Percentiles rank a stretch among this genome's conserved stretches.
Conservation (phyloP, 2,888 invertebrate genomes). For the Sesia bembeciformis region DNA sequence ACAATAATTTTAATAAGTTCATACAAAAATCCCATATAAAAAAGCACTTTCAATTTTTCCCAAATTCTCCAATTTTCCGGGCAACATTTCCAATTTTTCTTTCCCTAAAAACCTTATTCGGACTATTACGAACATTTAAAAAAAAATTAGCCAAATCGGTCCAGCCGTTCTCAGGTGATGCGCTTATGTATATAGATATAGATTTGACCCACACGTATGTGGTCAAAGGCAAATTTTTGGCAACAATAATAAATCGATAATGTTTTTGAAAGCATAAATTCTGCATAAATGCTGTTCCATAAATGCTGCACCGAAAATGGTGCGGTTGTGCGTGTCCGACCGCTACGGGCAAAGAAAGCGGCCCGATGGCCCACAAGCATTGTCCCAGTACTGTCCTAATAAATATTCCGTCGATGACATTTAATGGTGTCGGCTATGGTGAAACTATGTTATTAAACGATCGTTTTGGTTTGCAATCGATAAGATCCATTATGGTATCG, state of each 20-base stretch:
- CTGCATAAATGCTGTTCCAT: neutral
- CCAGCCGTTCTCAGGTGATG: too few species aligned
- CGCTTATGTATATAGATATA: too few species aligned
- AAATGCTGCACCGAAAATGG: conserved; percentile 16
- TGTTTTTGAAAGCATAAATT: neutral
- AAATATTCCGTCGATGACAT: conserved; percentile 14
- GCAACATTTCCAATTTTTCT: too few species aligned
- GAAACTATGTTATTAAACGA: conserved; percentile 9
- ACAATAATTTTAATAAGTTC: too few species aligned
- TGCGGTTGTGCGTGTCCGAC: conserved; percentile 16
- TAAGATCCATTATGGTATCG: neutral
- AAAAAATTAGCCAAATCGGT: too few species aligned
- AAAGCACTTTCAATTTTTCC: too few species aligned
- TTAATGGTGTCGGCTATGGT: conserved; percentile 14
- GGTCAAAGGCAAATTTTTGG: too few species aligned
- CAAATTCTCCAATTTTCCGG: too few species aligned
- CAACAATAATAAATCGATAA: neutral
- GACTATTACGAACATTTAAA: too few species aligned
- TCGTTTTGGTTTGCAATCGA: conserved; percentile 4
- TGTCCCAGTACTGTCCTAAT: conserved; percentile 13
- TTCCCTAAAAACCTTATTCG: too few species aligned
- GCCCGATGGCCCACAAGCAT: conserved; percentile 26
- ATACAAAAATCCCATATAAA: too few species aligned
- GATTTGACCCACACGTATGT: too few species aligned
- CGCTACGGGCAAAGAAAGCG: conserved; percentile 27